Base-by-base conservation (phyloP, 1,140 invertebrate genomes). In the Dolichoris vasculosae region DNA sequence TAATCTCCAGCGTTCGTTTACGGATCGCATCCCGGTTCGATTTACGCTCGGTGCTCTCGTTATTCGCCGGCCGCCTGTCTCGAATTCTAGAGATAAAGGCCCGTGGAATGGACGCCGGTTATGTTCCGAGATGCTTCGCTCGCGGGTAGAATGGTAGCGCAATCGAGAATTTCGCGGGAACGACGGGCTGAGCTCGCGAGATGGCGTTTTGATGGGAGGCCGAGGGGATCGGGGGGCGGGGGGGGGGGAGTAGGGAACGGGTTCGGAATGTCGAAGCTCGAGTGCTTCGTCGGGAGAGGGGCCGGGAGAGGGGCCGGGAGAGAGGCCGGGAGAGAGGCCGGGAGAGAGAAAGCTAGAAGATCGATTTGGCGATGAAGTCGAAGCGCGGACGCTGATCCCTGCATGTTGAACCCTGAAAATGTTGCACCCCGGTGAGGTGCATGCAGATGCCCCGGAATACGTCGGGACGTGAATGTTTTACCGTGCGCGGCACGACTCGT, bases 1-100 rank as follows among this genome's bases (percentile, higher is more conserved):
- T 86, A 86, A 86, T 86, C 79, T 86, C 55, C 59, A 86, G 82
- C 77, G 69, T 86, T 76, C 79, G 63, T 82, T 82, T 82, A 82
- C 84, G 84, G 79, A 85, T 76, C 35, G 55, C 82, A 35, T 43
- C 55, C 40, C 76, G 55, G 51, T 85, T 81, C 83, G 83, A 85
- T 85, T 85, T 80, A 55, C 84, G 78, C 3, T 32, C 15, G 26
- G 73, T 30, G 17, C 51, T 2, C 17, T 55, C 51, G 51, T 20
- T 46, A 20, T 17, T 55, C 51, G 51, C 17, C 17, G n/a, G 46
- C 59, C 38, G 69, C 20, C 64, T 55, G 59, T 40, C 40, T 69
- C 43, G 84, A 32, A 77, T 80, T 80, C 83, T 55, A 32, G 23
- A 79, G 83, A 71, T 32, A 64, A 46, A 38, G 51, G 76, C 2